A percentile compares a stretch with the other conserved stretches of the same genome.
Evolutionary conservation across 2,888 invertebrate genomes (phyloP).

Genomic region (Unio delphinus): DNA sequence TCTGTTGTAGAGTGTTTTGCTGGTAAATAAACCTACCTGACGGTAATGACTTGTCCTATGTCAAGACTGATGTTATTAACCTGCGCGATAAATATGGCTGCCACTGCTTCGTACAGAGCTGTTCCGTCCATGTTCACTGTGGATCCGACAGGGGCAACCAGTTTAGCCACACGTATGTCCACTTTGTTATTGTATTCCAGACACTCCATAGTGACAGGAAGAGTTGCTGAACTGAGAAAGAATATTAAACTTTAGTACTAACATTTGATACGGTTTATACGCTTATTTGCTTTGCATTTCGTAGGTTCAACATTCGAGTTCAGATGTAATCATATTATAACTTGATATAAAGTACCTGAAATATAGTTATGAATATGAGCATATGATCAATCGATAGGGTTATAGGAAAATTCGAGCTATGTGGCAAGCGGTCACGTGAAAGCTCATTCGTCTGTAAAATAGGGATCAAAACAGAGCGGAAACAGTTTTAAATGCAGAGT

Average conservation of each 20-base stretch:
- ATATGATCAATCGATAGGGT: no score
- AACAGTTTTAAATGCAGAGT: no score
- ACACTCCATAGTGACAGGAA: slow-evolving; percentile 89
- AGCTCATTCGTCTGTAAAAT: no score
- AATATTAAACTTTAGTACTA: neutral
- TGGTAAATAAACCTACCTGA: slow-evolving; percentile 79
- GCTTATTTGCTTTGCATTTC: no score
- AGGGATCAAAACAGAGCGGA: no score
- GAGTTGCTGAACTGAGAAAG: slow-evolving; percentile 83
- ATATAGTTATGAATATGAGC: no score
- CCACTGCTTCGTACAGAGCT: slow-evolving; percentile 86
- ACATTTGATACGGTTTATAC: no score
- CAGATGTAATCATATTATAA: no score
- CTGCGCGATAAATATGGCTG: slow-evolving; percentile 89
- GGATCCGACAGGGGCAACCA: slow-evolving; percentile 91
- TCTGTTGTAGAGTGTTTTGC: neutral
- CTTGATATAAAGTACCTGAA: no score
- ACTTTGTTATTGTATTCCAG: slow-evolving; percentile 88
- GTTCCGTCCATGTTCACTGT: slow-evolving; percentile 75
- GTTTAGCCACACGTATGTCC: slow-evolving; percentile 86
- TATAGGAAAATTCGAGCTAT: no score
- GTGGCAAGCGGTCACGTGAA: no score
- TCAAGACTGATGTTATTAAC: slow-evolving; percentile 87
- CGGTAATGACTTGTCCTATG: slow-evolving; percentile 87
- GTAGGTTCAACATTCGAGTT: no score